A percentile compares a stretch with the other conserved stretches of the same genome.
Evolutionary conservation across 2,888 invertebrate genomes (phyloP).

Genomic region (Lamproptera curius): DNA sequence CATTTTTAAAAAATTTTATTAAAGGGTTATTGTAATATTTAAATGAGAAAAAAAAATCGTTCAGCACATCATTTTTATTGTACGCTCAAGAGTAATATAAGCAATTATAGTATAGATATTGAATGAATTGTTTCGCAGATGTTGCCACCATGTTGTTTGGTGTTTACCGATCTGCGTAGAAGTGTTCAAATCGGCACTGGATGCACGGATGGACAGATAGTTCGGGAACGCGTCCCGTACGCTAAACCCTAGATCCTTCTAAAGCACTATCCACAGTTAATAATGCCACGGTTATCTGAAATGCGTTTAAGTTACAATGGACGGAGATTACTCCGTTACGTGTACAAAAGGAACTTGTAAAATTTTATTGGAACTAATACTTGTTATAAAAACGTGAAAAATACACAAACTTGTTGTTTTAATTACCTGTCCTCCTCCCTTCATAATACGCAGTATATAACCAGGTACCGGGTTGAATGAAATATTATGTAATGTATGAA

Average conservation of each 20-base stretch:
- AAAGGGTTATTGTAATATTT: not conserved
- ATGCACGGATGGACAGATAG: slow-evolving; percentile 60
- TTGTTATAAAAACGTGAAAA: slow-evolving; percentile 73
- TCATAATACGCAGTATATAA: no score
- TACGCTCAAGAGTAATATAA: slow-evolving; percentile 19
- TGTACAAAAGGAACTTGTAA: slow-evolving; percentile 74
- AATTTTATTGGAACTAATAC: slow-evolving; percentile 72
- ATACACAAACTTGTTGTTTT: slow-evolving; percentile 44
- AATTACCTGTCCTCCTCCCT: slow-evolving; percentile 5
- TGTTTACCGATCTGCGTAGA: slow-evolving; percentile 14
- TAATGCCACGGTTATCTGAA: slow-evolving; percentile 50
- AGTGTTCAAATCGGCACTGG: slow-evolving; percentile 44
- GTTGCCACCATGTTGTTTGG: slow-evolving; percentile 2
- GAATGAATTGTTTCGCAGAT: slow-evolving; percentile 10
- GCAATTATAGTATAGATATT: slow-evolving; percentile 17
- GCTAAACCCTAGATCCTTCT: slow-evolving; percentile 42
- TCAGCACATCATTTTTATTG: slow-evolving; percentile 15
- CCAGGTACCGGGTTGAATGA: no score
- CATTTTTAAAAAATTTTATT: slow-evolving; percentile 12
- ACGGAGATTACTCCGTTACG: slow-evolving; percentile 60
- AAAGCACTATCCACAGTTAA: slow-evolving; percentile 50
- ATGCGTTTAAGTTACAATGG: slow-evolving; percentile 55
- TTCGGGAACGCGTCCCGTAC: slow-evolving; percentile 31
- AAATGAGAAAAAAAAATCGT: not conserved
- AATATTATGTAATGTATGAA: no score